Base-by-base conservation (phyloP, 1,140 invertebrate species). In the Caenorhabditis tropicalis region DNA sequence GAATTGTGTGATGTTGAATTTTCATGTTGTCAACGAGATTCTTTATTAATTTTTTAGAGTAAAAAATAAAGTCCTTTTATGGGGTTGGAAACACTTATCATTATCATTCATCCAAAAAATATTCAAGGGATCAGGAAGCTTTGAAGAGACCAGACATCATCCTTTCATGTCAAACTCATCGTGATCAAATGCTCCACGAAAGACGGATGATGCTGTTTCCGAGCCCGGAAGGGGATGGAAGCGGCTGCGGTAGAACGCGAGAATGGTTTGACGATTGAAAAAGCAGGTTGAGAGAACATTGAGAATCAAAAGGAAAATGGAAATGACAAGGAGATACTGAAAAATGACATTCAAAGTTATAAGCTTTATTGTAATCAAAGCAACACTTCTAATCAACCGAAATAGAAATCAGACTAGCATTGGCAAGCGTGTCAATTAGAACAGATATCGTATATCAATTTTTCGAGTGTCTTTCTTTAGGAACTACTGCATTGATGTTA, bases 141-240 rank as follows among this genome's bases (percentile, higher is more conserved):
- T n/a, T n/a, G n/a, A n/a, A n/a, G n/a, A n/a, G n/a, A n/a, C n/a
- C n/a, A n/a, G n/a, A n/a, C n/a, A 74, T 74, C 36, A 74, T 46
- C 65, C 65, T 36, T 74, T 74, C 65, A 74, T 46, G 43, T 74
- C 65, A 9, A 74, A 43, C 6, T 33, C 36, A 29, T 74, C 65
- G 36, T 74, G 65, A 43, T 74, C 65, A 21, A 74, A 74, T 6
- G 36, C 65, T 43, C 65, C 65, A 12, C 65, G 65, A 19, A 74
- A 74, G 36, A 74, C 21, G 0, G 65, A 74, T 12, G 65, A 74
- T 1, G 65, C 65, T 19, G 65, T 74, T 27, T 74, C 65, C 6
- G 65, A 74, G 9, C n/a, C 7, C 2, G 65, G 65, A 74, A 74
- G 33, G n/a, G 65, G 65, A 36, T 74, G 65, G 65, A 74, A 74